Evolutionary conservation across 1,140 invertebrate species (phyloP).

Genomic region (Drosophila gunungcola): DNA sequence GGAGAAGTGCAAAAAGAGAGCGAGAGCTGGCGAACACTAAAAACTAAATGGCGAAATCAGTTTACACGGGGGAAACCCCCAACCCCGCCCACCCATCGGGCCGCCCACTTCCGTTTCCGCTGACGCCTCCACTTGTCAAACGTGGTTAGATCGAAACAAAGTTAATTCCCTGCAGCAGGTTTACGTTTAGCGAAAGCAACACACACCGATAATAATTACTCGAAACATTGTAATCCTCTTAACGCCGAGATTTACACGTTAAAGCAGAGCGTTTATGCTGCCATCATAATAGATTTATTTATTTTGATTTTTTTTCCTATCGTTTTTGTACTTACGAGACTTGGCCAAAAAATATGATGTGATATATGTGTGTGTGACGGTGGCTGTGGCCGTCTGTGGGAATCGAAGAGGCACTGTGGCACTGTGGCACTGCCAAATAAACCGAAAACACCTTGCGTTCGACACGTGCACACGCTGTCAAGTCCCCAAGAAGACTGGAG

Average conservation of each 20-base stretch:
- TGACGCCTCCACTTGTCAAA: conserved; percentile 34
- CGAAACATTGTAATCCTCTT: conserved; percentile 81
- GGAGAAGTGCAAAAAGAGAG: neutral
- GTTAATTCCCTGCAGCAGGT: conserved; percentile 72
- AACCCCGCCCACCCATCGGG: neutral
- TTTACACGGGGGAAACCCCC: conserved; percentile 9
- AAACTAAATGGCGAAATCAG: conserved; percentile 74
- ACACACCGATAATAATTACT: conserved; percentile 75
- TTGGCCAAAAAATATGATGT: conserved; percentile 26
- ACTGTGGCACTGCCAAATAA: neutral
- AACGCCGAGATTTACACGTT: conserved; percentile 73
- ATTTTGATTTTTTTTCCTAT: neutral
- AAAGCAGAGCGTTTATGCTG: conserved; percentile 36
- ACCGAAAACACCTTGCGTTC: conserved; percentile 45
- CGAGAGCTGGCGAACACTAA: conserved; percentile 40
- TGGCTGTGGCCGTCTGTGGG: no score
- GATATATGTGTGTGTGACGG: neutral
- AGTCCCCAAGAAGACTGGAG: conserved; percentile 78
- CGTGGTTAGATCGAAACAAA: conserved; percentile 78
- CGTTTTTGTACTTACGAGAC: conserved; percentile 13
- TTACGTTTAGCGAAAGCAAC: conserved; percentile 36
- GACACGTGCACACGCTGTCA: conserved; percentile 69
- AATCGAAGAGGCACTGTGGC: neutral
- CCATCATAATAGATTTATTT: conserved; percentile 24
- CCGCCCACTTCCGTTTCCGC: conserved; percentile 31